Base-by-base conservation (phyloP, 2,888 invertebrate genomes). In the Sphaeridia pumilis region DNA sequence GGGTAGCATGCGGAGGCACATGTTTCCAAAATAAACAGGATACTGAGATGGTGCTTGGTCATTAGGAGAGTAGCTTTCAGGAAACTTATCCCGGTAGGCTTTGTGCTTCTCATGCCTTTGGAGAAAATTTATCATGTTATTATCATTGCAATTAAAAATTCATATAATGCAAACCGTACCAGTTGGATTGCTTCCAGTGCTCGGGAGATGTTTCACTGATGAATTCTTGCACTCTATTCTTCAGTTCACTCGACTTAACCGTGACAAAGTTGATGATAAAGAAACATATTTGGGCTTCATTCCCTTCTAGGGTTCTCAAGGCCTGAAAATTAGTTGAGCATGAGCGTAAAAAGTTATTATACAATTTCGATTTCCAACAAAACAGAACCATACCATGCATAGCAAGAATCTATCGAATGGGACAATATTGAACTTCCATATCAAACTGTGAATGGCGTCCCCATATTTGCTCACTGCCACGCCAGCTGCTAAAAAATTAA, bases 341-440 rank as follows among this genome's bases (percentile, higher is more conserved):
- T n/a, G n/a, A n/a, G n/a, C n/a, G n/a, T n/a, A n/a, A n/a, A n/a
- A n/a, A n/a, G n/a, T n/a, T n/a, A n/a, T n/a, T n/a, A n/a, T n/a
- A n/a, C n/a, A n/a, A n/a, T n/a, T n/a, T n/a, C n/a, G n/a, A n/a
- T n/a, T n/a, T n/a, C n/a, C n/a, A n/a, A n/a, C n/a, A n/a, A n/a
- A n/a, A n/a, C 46, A 41, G 31, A 52, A 35, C 71, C 76, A 75
- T 70, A 83, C 87, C 72, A 95, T 73, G 70, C 93, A 94, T 36
- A 95, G 75, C 4, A 95, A 85, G 1, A 95, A 78, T 58, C 93
- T 76, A 71, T 95, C 95, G 58, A 95, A 87, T 34, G 94, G 89
- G 48, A 95, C 86, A 61, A 95, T 87, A 72, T 94, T 92, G 71
- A 89, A 93, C 67, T 93, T 92, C 94, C 95, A 95, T 58, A 95